Evolutionary conservation across 2,113 vertebrate genomes (phyloP).

Genomic region (Stegostoma tigrinum): DNA sequence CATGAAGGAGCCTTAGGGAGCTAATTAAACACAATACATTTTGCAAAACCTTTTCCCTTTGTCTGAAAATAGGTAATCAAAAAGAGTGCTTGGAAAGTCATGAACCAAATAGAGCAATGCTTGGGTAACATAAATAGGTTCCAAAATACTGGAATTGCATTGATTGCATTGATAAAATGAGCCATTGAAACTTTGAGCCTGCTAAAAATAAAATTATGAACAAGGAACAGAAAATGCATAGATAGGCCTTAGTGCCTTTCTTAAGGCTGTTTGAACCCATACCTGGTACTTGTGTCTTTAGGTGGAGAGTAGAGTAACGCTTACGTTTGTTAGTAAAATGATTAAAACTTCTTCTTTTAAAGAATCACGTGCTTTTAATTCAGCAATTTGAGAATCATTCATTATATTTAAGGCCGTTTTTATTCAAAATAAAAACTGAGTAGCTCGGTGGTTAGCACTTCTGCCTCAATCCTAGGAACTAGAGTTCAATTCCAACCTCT

Average conservation of each 20-base stretch:
- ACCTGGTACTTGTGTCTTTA: not conserved
- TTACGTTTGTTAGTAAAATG: not conserved
- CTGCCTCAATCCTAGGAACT: too few relatives aligned
- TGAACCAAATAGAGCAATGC: not conserved
- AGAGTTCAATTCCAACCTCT: too few relatives aligned
- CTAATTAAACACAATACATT: not conserved
- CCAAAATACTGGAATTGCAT: not conserved
- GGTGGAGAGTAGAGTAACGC: not conserved
- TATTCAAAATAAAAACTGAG: not conserved
- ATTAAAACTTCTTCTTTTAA: not conserved
- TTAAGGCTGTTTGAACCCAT: not conserved
- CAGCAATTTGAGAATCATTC: not conserved
- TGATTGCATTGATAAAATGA: not conserved
- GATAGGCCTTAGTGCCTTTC: not conserved
- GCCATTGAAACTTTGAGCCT: not conserved
- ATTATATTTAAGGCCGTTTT: not conserved
- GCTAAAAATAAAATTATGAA: not conserved
- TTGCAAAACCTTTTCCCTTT: not conserved
- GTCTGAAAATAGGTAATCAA: not conserved
- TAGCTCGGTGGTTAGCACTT: too few relatives aligned
- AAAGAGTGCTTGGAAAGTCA: not conserved
- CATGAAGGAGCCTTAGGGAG: not conserved
- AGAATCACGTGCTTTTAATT: not conserved
- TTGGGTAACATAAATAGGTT: not conserved
- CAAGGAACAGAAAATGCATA: not conserved